Evolutionary conservation across 2,888 invertebrate species (phyloP).

Genomic region (Steinernema carpocapsae): DNA sequence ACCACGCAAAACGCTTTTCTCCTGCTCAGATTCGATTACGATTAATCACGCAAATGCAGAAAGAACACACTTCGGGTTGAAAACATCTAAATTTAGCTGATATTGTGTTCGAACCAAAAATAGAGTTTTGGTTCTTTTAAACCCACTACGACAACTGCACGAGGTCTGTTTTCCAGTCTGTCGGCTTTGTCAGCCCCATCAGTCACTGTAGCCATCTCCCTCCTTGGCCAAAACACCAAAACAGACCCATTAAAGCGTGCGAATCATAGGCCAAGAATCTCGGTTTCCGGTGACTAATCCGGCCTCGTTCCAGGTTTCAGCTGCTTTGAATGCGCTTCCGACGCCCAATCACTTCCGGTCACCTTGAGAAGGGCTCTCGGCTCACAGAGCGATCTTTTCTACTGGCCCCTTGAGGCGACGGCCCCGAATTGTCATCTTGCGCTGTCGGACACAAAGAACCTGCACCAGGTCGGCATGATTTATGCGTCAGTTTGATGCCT

Average conservation of each 20-base stretch:
- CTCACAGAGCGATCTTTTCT: slow-evolving; percentile 25
- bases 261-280: background rate
- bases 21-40: too few species aligned
- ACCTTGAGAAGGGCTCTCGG: slow-evolving; percentile 10
- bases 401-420: slow-evolving; percentile 21
- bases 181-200: too few species aligned
- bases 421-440: background rate
- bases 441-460: background rate
- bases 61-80: too few species aligned
- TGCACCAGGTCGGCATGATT: slow-evolving; percentile 14
- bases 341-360: slow-evolving; percentile 1
- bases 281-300: too few species aligned
- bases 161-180: too few species aligned
- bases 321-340: slow-evolving; percentile 24
- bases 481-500: slow-evolving; percentile 23
- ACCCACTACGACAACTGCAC: too few species aligned
- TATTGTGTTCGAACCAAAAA: too few species aligned
- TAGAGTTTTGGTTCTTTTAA: too few species aligned
- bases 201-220: background rate
- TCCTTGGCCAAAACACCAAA: background rate
- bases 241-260: background rate
- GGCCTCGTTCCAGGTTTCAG: slow-evolving; percentile 1
- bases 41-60: too few species aligned
- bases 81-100: too few species aligned
- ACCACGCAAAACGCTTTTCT: too few species aligned